phyloP scores from a whole-genome alignment of 2,797 vertebrate species.

The Rhinogobio ventralis region DNA sequence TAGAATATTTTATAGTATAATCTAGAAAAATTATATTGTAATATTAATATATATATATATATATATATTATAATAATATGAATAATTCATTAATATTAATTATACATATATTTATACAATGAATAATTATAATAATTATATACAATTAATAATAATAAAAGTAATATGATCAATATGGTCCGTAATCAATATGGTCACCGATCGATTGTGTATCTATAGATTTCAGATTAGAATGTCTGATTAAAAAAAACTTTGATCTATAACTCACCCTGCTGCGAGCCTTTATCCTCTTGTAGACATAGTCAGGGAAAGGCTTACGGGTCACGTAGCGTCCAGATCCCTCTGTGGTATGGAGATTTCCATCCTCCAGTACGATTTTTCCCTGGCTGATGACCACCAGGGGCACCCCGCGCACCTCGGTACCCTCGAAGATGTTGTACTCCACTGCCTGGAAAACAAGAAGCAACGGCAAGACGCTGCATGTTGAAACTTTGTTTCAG shows the following conservation, averaged over 20 bases:
- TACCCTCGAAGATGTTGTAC: constrained; percentile 98
- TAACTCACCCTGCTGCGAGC: constrained; percentile 92
- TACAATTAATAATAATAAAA: background rate
- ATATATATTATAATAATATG: background rate
- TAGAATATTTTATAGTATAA: background rate
- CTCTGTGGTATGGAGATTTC: constrained; percentile 89
- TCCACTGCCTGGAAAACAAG: constrained; percentile 82
- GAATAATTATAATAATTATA: too few relatives aligned
- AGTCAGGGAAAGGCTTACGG: constrained; percentile 95
- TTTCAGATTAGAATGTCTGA: background rate
- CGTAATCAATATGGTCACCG: background rate
- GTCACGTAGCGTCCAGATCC: constrained; percentile 90
- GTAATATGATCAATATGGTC: too few relatives aligned
- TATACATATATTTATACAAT: too few relatives aligned
- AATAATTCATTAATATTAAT: background rate
- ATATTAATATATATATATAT: too few relatives aligned
- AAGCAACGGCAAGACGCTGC: background rate
- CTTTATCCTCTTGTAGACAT: constrained; percentile 99
- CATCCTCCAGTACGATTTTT: constrained; percentile 94
- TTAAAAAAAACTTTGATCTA: background rate
- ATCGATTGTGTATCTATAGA: background rate
- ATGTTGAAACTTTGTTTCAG: background rate
- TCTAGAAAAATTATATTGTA: background rate
- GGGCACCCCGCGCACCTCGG: constrained; percentile 91
- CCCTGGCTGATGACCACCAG: constrained; percentile 98